Conservation (phyloP, 2,113 vertebrate genomes). For the human (Homo sapiens) region GRCh38 chr6:39715001-39715500, state of each 20-base stretch:
- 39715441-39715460: not conserved
- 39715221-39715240: not conserved
- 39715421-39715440: not conserved
- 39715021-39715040: constrained; percentile 75
- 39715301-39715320: constrained; percentile 7
- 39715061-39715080: constrained; percentile 81
- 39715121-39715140: constrained; percentile 72
- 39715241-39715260: not conserved
- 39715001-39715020: constrained; percentile 80
- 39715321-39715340: constrained; percentile 28
- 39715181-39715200: not conserved
- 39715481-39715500: not conserved
- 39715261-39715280: not conserved
- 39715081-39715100: constrained; percentile 78
- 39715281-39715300: not conserved
- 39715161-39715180: not conserved
- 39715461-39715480: not conserved
- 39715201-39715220: not conserved
- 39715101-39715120: constrained; percentile 76
- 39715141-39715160: constrained; percentile 55
- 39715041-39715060: constrained; percentile 80
- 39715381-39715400: accelerated
- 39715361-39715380: not conserved
- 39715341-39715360: not conserved
- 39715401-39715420: not conserved